A percentile compares a stretch with the other conserved stretches of the same genome.
These are phyloP conservation scores for Corythornis vintsioides DNA, from an alignment of 2,113 vertebrate genomes.

Conservation along the genomic window DNA sequence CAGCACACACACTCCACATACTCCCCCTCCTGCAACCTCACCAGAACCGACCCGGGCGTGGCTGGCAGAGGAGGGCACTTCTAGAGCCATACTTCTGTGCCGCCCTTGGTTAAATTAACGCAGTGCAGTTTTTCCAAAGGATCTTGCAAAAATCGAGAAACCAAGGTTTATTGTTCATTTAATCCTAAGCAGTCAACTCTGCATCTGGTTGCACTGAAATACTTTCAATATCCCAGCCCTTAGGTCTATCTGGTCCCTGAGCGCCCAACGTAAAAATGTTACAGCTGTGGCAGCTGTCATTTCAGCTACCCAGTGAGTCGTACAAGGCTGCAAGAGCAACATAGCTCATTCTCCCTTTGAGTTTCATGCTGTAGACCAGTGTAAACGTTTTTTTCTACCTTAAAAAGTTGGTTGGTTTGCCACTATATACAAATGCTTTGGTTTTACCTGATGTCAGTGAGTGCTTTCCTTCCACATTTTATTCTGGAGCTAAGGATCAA, in stretches of 20 bases:
- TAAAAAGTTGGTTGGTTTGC: background rate
- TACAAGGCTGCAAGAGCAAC: background rate
- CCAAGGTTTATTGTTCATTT: background rate
- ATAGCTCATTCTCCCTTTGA: background rate
- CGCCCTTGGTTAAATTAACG: background rate
- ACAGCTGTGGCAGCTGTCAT: accelerated
- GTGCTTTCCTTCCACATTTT: background rate
- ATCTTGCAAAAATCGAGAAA: background rate
- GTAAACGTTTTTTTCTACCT: background rate
- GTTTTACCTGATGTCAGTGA: background rate
- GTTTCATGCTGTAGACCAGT: background rate
- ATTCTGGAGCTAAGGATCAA: background rate
- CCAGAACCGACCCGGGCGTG: accelerated
- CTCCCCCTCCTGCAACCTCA: background rate
- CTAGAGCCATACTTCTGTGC: background rate
- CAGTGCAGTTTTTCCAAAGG: background rate
- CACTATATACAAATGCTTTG: background rate
- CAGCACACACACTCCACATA: background rate
- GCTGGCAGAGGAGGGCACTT: background rate
- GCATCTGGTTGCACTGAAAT: background rate
- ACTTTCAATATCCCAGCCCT: background rate
- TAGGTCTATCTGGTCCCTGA: background rate
- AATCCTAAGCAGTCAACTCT: background rate
- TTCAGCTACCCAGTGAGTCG: accelerated
- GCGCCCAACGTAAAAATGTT: background rate